phyloP scores from a whole-genome alignment of 1,140 invertebrate genomes.

The Bombus pyrosoma region DNA sequence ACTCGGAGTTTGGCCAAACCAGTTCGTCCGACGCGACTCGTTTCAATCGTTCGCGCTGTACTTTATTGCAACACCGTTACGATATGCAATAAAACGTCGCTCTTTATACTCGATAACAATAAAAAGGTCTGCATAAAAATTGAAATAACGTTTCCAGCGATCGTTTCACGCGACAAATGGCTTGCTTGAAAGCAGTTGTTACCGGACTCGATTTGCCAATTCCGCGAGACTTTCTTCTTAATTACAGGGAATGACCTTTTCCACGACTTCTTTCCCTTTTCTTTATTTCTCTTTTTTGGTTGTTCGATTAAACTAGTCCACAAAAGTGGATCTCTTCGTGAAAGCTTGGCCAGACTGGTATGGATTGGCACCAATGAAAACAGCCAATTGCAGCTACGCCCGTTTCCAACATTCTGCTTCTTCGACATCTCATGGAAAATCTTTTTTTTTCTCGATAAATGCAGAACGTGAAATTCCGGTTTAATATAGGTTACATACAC shows the following conservation, averaged over 20 bases:
- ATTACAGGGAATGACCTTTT: not conserved
- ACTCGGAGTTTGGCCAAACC: slow-evolving; percentile 19
- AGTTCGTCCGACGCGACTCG: not conserved
- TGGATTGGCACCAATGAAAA: slow-evolving; percentile 18
- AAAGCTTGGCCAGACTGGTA: slow-evolving; percentile 43
- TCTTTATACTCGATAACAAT: not conserved
- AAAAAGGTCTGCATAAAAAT: not conserved
- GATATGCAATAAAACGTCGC: not conserved
- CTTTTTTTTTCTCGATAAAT: not conserved
- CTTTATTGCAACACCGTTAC: not conserved
- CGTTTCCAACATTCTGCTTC: slow-evolving; percentile 1
- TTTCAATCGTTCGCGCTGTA: not conserved
- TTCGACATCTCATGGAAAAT: not conserved
- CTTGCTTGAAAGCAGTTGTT: not conserved
- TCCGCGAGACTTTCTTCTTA: slow-evolving; percentile 37
- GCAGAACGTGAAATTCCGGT: not conserved
- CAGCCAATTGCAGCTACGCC: slow-evolving; percentile 1
- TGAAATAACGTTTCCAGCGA: not conserved
- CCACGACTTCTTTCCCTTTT: not conserved
- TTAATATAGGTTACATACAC: not conserved
- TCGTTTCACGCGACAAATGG: not conserved
- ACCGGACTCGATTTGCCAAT: not conserved
- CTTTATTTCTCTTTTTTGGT: not conserved
- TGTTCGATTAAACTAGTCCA: slow-evolving; percentile 43
- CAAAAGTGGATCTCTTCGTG: slow-evolving; percentile 43